A percentile compares a stretch with the other conserved stretches of the same genome.
Evolutionary conservation across 2,888 invertebrate genomes (phyloP).

Genomic region (Odontomyia ornata): DNA sequence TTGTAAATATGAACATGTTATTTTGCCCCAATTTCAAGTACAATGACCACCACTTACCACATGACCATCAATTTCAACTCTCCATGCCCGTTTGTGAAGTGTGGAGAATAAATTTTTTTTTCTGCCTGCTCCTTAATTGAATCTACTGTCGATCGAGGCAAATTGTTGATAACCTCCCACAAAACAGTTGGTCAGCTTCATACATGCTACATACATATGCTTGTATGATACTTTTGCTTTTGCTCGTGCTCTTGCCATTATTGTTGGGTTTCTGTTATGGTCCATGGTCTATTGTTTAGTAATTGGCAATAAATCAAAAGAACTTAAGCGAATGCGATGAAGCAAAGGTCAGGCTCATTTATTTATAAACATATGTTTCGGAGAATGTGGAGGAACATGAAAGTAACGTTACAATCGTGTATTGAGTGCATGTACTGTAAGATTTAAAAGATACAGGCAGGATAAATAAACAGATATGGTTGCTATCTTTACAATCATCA

Average conservation of each 20-base stretch:
- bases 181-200: background rate
- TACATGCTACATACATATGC: background rate
- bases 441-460: too few species aligned
- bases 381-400: too few species aligned
- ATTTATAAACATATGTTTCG: background rate
- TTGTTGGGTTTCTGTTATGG: background rate
- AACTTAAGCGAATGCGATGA: background rate
- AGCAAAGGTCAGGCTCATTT: slow-evolving; percentile 23
- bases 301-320: slow-evolving; percentile 22
- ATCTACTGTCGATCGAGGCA: slow-evolving; percentile 12
- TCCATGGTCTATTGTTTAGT: background rate
- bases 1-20: slow-evolving; percentile 17
- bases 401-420: too few species aligned
- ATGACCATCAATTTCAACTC: background rate
- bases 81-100: background rate
- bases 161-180: slow-evolving; percentile 4
- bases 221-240: background rate
- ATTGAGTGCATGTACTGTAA: too few species aligned
- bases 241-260: background rate
- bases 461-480: too few species aligned
- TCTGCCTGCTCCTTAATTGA: background rate
- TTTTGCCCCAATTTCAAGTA: slow-evolving; percentile 31
- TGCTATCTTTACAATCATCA: too few species aligned
- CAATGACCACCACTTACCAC: slow-evolving; percentile 17
- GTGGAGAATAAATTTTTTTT: background rate